A percentile compares a stretch with the other conserved stretches of the same genome.
Evolutionary conservation across 1,140 invertebrate species (phyloP).

Genomic region (Teleopsis dalmanni): DNA sequence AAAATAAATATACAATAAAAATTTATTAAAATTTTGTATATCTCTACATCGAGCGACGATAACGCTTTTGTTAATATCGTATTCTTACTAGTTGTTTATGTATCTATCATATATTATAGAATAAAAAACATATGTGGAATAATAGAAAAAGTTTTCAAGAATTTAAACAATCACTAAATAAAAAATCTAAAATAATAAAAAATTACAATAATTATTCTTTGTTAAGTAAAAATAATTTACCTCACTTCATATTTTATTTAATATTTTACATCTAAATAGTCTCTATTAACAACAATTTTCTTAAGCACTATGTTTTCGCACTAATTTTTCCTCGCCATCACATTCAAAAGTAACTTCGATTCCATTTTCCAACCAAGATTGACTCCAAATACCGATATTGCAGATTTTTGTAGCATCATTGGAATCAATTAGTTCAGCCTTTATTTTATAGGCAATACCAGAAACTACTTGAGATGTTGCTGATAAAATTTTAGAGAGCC

Average conservation of each 20-base stretch:
- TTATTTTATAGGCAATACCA: neutral
- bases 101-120: too few species aligned
- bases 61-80: too few species aligned
- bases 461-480: neutral
- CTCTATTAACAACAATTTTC: neutral
- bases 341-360: conserved; percentile 18
- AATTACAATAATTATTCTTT: neutral
- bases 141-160: too few species aligned
- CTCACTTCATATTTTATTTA: neutral
- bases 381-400: neutral
- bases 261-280: neutral
- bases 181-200: too few species aligned
- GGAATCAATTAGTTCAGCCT: conserved; percentile 1
- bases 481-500: conserved; percentile 1
- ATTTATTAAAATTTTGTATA: too few species aligned
- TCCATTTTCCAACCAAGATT: neutral
- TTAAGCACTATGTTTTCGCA: conserved; percentile 12
- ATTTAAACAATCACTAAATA: too few species aligned
- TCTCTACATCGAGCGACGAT: too few species aligned
- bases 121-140: too few species aligned
- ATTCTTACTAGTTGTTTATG: too few species aligned
- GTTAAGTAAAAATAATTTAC: neutral
- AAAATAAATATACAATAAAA: too few species aligned
- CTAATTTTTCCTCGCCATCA: conserved; percentile 10
- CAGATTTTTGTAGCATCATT: conserved; percentile 1